Evolutionary conservation across 2,888 invertebrate species (phyloP).

Genomic region (Mythimna lalbum): DNA sequence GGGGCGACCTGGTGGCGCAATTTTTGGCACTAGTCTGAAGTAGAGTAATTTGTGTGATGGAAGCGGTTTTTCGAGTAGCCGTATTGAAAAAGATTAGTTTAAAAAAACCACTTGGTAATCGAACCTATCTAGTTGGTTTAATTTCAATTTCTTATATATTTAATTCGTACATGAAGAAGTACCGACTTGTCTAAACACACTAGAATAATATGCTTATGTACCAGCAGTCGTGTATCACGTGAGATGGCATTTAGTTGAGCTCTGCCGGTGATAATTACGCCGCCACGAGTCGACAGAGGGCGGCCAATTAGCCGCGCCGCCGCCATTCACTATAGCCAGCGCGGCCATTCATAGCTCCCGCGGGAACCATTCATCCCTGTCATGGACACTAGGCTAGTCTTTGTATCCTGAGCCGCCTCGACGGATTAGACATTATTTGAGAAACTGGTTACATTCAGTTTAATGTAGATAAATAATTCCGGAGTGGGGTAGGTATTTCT

Average conservation of each 20-base stretch:
- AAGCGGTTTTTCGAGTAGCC: no score
- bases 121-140: not conserved
- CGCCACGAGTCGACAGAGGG: slow-evolving; percentile 67
- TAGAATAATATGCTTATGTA: slow-evolving; percentile 1
- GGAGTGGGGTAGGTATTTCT: not conserved
- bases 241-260: slow-evolving; percentile 67
- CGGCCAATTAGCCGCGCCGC: slow-evolving; percentile 74
- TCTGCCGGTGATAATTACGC: slow-evolving; percentile 78
- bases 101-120: not conserved
- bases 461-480: slow-evolving; percentile 5
- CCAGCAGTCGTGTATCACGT: slow-evolving; percentile 53
- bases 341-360: slow-evolving; percentile 77
- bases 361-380: slow-evolving; percentile 78
- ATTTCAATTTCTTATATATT: not conserved
- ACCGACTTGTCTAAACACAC: slow-evolving; percentile 5
- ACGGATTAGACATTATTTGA: slow-evolving; percentile 27
- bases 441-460: not conserved
- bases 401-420: slow-evolving; percentile 51
- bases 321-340: slow-evolving; percentile 72
- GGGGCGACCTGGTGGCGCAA: no score
- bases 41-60: no score
- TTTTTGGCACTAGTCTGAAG: no score
- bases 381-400: slow-evolving; percentile 61
- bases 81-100: not conserved
- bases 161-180: no score